Conservation (phyloP, 2,113 vertebrate genomes). For the Oryzias woworae region DNA sequence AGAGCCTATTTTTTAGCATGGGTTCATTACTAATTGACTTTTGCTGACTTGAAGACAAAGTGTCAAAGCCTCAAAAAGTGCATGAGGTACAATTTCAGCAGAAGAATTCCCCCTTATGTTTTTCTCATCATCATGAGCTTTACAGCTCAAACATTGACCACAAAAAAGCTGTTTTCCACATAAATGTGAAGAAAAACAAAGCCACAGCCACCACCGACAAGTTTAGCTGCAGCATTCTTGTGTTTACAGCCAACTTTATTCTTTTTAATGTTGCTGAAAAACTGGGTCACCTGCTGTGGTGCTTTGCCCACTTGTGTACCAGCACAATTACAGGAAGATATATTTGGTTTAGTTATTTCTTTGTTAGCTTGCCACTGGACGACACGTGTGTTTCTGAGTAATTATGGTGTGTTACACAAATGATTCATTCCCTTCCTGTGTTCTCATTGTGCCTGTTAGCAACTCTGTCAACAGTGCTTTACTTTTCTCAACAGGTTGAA, state of each 20-base stretch:
- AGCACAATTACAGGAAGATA: constrained; percentile 3
- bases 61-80: no score
- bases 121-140: background rate
- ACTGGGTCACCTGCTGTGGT: constrained; percentile 38
- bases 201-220: background rate
- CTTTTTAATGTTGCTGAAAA: constrained; percentile 27
- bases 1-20: no score
- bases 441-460: constrained; percentile 37
- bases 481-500: constrained; percentile 47
- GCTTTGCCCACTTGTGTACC: constrained; percentile 20
- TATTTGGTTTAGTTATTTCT: constrained; percentile 21
- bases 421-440: constrained; percentile 42
- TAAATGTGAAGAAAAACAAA: background rate
- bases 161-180: no score
- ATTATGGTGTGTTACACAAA: constrained; percentile 23
- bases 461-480: constrained; percentile 53
- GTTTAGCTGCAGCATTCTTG: constrained; percentile 3
- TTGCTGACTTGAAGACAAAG: no score
- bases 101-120: no score
- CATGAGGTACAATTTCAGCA: no score
- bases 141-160: no score
- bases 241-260: constrained; percentile 21
- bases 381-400: constrained; percentile 27
- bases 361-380: constrained; percentile 18
- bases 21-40: no score